Base-by-base conservation (phyloP, 2,888 invertebrate genomes). In the Adelphocoris suturalis region DNA sequence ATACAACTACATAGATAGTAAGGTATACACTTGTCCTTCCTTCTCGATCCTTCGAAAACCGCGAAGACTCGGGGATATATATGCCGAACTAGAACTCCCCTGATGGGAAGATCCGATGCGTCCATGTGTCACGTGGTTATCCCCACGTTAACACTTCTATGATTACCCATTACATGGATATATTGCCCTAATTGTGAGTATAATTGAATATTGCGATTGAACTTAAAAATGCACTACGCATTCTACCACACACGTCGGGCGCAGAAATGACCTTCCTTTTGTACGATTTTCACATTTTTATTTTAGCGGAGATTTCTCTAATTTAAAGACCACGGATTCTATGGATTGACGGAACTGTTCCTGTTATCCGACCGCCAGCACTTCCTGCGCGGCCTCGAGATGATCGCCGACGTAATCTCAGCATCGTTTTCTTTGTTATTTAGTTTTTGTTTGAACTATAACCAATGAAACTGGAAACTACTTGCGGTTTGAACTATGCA, bases 51-150 rank as follows among this genome's bases (percentile, higher is more conserved):
- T 61, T n/a, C n/a, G 19, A 9, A 61, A 61, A 19, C 61, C 61
- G 19, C 61, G 1, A n/a, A 9, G 19, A 4, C 9, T 3, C 61
- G n/a, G 9, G 19, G 16, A 61, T 61, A 61, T 61, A 61, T n/a
- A 19, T n/a, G 0, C 9, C 3, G 61, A 61, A 3, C 19, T 3
- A n/a, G 16, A n/a, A 2, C n/a, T 9, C 19, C 3, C 16, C 1
- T 61, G 3, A 14, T n/a, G 61, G 61, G 61, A n/a, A 61, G 61
- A n/a, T 61, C 61, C 61, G 61, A 61, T 61, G 61, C 61, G 19
- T 61, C 61, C 61, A 61, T 61, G 61, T 61, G 61, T 61, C 61
- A 61, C 19, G 61, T 61, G 61, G 61, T 61, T 61, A 61, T n/a
- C 61, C 61, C 61, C 61, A 61, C 61, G 61, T n/a, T 16, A n/a